A percentile compares a stretch with the other conserved stretches of the same genome.
Conservation (phyloP, 1,140 invertebrate species). For the Glomeris maerens region DNA sequence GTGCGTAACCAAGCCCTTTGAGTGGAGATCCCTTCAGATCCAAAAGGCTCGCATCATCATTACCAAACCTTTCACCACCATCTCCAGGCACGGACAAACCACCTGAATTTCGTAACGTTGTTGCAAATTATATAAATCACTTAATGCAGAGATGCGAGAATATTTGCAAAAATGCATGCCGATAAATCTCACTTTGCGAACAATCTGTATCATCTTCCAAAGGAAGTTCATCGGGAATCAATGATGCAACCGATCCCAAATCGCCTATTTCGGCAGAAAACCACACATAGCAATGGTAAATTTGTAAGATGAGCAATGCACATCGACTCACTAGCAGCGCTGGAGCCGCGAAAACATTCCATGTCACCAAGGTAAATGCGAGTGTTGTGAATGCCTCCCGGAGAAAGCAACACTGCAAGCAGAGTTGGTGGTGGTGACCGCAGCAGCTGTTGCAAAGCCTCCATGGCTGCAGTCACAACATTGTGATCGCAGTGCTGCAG, state of each 20-base stretch:
- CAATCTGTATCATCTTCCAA: constrained; percentile 29
- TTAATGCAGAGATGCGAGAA: no score
- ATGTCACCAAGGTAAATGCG: constrained; percentile 26
- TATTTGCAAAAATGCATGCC: no score
- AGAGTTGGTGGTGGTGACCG: constrained; percentile 46
- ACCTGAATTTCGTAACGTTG: no score
- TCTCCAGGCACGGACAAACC: no score
- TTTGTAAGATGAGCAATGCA: constrained; percentile 1
- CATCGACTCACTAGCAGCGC: constrained; percentile 19
- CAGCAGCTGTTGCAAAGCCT: constrained; percentile 59
- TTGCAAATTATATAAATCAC: no score
- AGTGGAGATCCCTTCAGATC: no score
- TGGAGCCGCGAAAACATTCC: constrained; percentile 17
- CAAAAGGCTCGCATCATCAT: no score
- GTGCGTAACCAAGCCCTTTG: no score
- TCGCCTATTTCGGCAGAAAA: no score
- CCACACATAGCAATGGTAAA: background rate
- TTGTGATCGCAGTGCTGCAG: constrained; percentile 60
- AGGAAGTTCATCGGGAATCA: constrained; percentile 23
- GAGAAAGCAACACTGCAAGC: constrained; percentile 39
- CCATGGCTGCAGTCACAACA: constrained; percentile 64
- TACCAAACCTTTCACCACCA: no score
- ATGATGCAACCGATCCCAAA: constrained; percentile 15
- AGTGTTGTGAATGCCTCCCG: constrained; percentile 37
- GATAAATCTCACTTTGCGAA: no score